These are phyloP conservation scores for Phengaris arion DNA, from an alignment of 2,888 invertebrate genomes.

Conservation along the genomic window DNA sequence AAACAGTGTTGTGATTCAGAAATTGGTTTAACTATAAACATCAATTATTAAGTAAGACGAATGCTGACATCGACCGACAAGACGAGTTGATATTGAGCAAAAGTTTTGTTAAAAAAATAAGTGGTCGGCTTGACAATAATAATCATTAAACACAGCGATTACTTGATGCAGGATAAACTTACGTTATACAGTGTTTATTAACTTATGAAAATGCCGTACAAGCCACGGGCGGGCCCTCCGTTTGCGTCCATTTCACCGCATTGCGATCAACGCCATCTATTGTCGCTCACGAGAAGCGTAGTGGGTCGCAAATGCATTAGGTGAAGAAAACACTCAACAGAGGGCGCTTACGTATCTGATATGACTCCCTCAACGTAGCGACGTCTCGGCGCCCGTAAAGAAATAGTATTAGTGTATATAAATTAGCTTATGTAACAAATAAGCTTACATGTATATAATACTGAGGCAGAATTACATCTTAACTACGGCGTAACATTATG, in stretches of 20 bases:
- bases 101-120: constrained; percentile 74
- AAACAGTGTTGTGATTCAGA: constrained; percentile 66
- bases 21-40: constrained; percentile 60
- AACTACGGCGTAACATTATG: constrained; percentile 78
- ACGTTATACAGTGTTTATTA: constrained; percentile 73
- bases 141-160: constrained; percentile 66
- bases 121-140: constrained; percentile 61
- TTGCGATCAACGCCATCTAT: constrained; percentile 43
- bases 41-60: constrained; percentile 43
- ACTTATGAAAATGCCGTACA: constrained; percentile 72
- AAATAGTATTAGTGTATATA: constrained; percentile 77
- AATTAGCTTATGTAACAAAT: constrained; percentile 79
- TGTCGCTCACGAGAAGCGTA: constrained; percentile 27
- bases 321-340: constrained; percentile 49
- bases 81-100: constrained; percentile 72
- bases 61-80: constrained; percentile 53
- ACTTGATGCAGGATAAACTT: constrained; percentile 71
- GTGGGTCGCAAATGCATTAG: constrained; percentile 39
- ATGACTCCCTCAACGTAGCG: constrained; percentile 72
- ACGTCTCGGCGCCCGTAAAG: constrained; percentile 74
- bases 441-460: constrained; percentile 80
- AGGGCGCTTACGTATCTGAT: constrained; percentile 71
- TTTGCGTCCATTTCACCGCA: constrained; percentile 48
- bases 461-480: constrained; percentile 80
- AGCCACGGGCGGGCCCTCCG: constrained; percentile 69